These are phyloP conservation scores for Iphiclides podalirius DNA, from an alignment of 2,888 invertebrate species.

Conservation along the genomic window DNA sequence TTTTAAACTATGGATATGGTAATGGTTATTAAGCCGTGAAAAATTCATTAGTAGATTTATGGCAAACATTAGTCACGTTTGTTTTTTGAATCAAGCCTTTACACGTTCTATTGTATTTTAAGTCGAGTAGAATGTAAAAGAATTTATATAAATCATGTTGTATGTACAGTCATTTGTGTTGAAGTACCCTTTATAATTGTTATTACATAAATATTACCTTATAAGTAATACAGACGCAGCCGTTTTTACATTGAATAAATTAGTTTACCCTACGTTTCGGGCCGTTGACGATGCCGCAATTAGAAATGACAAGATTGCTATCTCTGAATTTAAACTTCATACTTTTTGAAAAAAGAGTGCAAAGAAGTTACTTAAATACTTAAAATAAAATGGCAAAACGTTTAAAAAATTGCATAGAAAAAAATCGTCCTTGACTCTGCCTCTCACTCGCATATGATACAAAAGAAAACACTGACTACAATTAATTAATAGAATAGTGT, in stretches of 20 bases:
- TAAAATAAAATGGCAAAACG: background rate
- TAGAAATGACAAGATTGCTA: background rate
- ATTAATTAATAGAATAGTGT: slow-evolving; percentile 18
- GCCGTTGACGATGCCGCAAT: slow-evolving; percentile 1
- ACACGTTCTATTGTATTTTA: background rate
- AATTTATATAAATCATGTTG: too few species aligned
- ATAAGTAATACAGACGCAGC: background rate
- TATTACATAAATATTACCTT: too few species aligned
- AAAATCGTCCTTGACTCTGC: slow-evolving; percentile 16
- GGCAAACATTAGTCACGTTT: slow-evolving; percentile 3
- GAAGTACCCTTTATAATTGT: too few species aligned
- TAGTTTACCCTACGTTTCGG: slow-evolving; percentile 9
- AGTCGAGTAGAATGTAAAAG: background rate
- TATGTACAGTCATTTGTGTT: too few species aligned
- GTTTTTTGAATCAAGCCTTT: background rate
- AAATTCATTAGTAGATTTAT: slow-evolving; percentile 9
- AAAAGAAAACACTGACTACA: slow-evolving; percentile 16
- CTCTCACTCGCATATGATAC: slow-evolving; percentile 8
- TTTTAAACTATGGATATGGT: background rate
- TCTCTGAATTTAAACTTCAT: background rate
- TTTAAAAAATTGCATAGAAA: too few species aligned
- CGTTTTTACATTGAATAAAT: slow-evolving; percentile 2
- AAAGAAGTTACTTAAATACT: too few species aligned
- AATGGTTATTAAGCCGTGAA: slow-evolving; percentile 8
- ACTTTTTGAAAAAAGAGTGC: background rate